These are phyloP conservation scores for Aromia moschata DNA, from an alignment of 2,888 invertebrate genomes.

Conservation along the genomic window DNA sequence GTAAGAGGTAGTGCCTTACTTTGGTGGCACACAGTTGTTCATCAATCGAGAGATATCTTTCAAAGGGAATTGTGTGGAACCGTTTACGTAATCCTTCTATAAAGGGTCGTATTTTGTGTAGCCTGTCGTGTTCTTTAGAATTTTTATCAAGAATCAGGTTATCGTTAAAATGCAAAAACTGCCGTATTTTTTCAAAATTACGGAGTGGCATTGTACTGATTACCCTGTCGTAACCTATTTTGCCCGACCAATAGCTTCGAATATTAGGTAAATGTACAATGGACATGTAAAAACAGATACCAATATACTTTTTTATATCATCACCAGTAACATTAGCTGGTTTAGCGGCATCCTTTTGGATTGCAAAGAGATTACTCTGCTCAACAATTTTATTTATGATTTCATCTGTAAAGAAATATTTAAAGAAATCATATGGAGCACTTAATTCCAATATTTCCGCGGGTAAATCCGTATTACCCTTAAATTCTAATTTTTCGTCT, in stretches of 20 bases:
- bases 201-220: not conserved
- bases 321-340: not conserved
- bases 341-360: not conserved
- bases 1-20: too few species aligned
- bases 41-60: too few species aligned
- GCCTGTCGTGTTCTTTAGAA: not conserved
- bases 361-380: not conserved
- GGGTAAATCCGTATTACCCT: too few species aligned
- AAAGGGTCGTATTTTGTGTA: not conserved
- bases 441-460: too few species aligned
- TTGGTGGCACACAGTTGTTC: too few species aligned
- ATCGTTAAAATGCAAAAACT: not conserved
- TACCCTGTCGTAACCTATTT: not conserved
- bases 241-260: not conserved
- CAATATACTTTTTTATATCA: slow-evolving; percentile 4
- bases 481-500: too few species aligned
- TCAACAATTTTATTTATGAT: slow-evolving; percentile 5
- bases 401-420: too few species aligned
- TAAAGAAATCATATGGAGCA: too few species aligned
- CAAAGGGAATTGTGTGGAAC: too few species aligned
- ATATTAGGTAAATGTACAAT: not conserved
- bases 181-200: not conserved
- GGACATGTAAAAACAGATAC: slow-evolving; percentile 1
- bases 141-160: not conserved
- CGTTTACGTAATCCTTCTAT: not conserved